Conservation (phyloP, 2,113 vertebrate genomes). For the Salminus brasiliensis region DNA sequence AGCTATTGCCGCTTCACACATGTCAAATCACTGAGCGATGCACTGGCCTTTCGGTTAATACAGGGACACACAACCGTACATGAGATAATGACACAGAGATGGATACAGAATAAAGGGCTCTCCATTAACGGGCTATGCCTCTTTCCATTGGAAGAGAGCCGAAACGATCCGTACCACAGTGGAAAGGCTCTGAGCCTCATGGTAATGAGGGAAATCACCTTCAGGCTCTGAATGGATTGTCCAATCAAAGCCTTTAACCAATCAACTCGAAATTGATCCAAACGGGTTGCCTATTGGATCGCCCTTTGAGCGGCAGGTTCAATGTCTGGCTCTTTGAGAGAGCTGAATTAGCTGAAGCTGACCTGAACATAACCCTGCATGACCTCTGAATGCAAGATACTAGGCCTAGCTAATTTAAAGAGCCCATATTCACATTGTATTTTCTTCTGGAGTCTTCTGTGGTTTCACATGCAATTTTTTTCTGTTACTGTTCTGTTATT, state of each 20-base stretch:
- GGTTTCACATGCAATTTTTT: no score
- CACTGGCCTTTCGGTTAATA: not conserved
- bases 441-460: no score
- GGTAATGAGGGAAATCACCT: not conserved
- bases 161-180: not conserved
- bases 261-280: not conserved
- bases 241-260: not conserved
- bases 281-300: not conserved
- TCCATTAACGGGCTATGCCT: not conserved
- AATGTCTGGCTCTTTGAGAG: not conserved
- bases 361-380: not conserved
- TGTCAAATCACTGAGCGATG: not conserved
- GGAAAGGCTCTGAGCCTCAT: not conserved
- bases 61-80: no score
- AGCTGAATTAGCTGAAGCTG: not conserved
- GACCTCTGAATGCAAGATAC: not conserved
- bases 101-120: not conserved
- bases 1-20: not conserved
- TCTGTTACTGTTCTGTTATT: no score
- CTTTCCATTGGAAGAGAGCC: not conserved
- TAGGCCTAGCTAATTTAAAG: not conserved
- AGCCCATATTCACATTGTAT: no score
- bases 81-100: not conserved
- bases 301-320: not conserved
- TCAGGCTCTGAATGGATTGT: not conserved